Evolutionary conservation across 37 sponge, comb jelly and placozoan species (phyloP), one percentile per base, ranked within the genome.

Genomic region (Oopsacas minuta): DNA sequence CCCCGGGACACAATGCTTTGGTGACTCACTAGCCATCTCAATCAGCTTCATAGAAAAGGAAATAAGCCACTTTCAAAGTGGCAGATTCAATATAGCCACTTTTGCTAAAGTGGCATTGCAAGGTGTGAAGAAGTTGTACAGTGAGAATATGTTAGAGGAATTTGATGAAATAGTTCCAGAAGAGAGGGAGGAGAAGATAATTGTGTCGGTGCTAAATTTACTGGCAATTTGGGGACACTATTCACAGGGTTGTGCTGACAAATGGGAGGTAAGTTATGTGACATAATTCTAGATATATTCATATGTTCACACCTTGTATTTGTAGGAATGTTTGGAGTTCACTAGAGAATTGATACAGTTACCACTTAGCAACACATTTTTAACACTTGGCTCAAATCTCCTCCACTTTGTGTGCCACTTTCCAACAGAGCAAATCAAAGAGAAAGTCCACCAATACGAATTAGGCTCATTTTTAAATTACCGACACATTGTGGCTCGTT

Each of bases 401-500:
- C 75, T 61, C 75, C 75, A 61, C 75, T 61, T 61, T 10, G 20
- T 10, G 20, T 61, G 28, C 75, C 28, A 61, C 28, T 61, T 25
- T n/a, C 75, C 75, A 3, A 61, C 30, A 10, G 1, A 61, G 1
- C 75, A 7, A 12, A 61, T 61, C 22, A 61, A 61, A 61, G 75
- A 61, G 75, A 61, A 61, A 10, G 75, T 61, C 28, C 75, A 61
- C 75, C 75, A 61, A 61, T 61, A 61, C 75, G 30, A 10, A 5
- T n/a, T 61, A 61, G 28, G 1, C 75, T 61, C 75, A 7, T 34
- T 61, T 10, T 5, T 3, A 5, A 25, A 3, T 5, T 12, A 61
- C 75, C 75, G 75, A 61, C 75, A 61, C 75, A 61, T 61, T 61
- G 75, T 61, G 75, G 7, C 22, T 5, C 75, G 75, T n/a, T n/a